A percentile compares a stretch with the other conserved stretches of the same genome.
These are phyloP conservation scores for Drosophila yakuba DNA, from an alignment of 1,140 invertebrate genomes.

Conservation along the genomic window DNA sequence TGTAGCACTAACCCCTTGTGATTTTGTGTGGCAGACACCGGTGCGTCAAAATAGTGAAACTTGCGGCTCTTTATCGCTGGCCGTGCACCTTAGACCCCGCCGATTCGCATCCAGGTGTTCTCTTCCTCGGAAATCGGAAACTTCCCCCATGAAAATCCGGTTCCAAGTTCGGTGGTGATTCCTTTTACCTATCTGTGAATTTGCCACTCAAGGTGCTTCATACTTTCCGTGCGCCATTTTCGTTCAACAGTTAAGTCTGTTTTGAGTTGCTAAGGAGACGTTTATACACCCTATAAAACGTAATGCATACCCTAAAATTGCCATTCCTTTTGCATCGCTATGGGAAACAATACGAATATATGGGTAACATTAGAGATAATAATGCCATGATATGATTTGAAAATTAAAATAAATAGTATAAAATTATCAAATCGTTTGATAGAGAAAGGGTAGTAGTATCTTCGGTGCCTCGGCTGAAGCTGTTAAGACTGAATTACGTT, in stretches of 20 bases:
- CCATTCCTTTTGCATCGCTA: not conserved
- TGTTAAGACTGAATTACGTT: conserved; percentile 43
- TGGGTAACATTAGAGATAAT: too few relatives aligned
- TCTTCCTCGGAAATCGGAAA: conserved; percentile 66
- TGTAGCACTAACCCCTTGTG: conserved; percentile 12
- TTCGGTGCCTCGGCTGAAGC: conserved; percentile 7
- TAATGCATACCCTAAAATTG: not conserved
- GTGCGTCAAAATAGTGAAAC: conserved; percentile 74
- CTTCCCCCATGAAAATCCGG: conserved; percentile 63
- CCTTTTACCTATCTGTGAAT: conserved; percentile 4
- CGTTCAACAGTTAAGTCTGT: conserved; percentile 10
- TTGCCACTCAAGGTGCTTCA: conserved; percentile 63
- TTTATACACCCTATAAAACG: conserved; percentile 6
- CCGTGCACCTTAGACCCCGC: conserved; percentile 63
- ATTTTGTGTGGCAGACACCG: conserved; percentile 60
- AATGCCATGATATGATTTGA: too few relatives aligned
- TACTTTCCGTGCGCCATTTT: conserved; percentile 44
- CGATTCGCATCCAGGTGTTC: conserved; percentile 65
- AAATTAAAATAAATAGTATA: too few relatives aligned
- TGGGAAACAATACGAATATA: too few relatives aligned
- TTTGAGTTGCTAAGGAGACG: conserved; percentile 14
- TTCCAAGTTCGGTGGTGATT: conserved; percentile 35
- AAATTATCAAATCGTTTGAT: too few relatives aligned
- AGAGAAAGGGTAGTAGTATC: not conserved
- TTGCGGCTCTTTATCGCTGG: conserved; percentile 48